A percentile compares a stretch with the other conserved stretches of the same genome.
phyloP scores from a whole-genome alignment of 37 sponge, comb jelly and placozoan species.

The Tethya wilhelma region DNA sequence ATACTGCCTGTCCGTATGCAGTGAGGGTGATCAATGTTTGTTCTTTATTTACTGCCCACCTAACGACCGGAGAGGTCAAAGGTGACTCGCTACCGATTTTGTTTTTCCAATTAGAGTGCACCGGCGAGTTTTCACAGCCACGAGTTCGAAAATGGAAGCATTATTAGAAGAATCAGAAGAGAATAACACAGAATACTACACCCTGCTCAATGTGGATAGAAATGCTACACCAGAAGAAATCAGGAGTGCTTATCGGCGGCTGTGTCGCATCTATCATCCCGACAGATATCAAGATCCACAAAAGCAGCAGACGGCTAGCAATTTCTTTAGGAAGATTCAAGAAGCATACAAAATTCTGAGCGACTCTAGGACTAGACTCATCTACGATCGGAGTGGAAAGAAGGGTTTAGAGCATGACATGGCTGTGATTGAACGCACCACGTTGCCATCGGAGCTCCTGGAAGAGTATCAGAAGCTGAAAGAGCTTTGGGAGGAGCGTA shows the following conservation, averaged over 20 bases:
- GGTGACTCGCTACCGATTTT: background rate
- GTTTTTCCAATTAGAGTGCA: constrained; percentile 9
- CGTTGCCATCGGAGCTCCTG: constrained; percentile 72
- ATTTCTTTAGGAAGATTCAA: constrained; percentile 71
- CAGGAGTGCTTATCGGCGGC: constrained; percentile 74
- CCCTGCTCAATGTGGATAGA: constrained; percentile 75
- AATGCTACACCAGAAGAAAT: constrained; percentile 85
- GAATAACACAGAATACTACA: constrained; percentile 77
- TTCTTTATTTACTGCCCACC: constrained; percentile 8
- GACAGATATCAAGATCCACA: constrained; percentile 73
- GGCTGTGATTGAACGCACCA: constrained; percentile 67
- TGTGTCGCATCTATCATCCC: constrained; percentile 92
- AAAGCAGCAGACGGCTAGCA: constrained; percentile 76
- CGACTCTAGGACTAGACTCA: constrained; percentile 77
- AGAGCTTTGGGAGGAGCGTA: constrained; percentile 77
- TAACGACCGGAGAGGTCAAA: background rate
- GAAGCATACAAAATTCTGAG: constrained; percentile 91
- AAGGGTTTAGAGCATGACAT: constrained; percentile 79
- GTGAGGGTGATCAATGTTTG: background rate
- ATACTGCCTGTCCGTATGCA: background rate
- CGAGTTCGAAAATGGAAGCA: background rate
- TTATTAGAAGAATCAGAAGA: background rate
- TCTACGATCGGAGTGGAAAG: constrained; percentile 90
- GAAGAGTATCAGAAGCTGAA: constrained; percentile 80
- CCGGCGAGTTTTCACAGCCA: background rate